These are phyloP conservation scores for Ennomos fuscantarius DNA, from an alignment of 2,888 invertebrate species.

Conservation along the genomic window DNA sequence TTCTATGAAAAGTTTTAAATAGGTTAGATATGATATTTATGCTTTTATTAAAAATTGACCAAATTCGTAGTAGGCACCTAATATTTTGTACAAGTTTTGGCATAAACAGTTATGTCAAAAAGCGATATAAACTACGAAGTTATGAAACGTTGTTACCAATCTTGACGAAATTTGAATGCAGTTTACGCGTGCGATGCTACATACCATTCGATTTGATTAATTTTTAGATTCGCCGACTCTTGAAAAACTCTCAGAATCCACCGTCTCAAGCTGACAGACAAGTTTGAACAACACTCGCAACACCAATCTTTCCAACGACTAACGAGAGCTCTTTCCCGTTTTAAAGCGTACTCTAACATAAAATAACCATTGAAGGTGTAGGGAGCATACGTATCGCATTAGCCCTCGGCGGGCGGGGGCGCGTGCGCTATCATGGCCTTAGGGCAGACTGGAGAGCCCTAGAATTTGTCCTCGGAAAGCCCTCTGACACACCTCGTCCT, in stretches of 20 bases:
- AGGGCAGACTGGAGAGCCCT: conserved; percentile 43
- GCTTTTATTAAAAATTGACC: too few species aligned
- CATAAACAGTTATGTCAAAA: too few species aligned
- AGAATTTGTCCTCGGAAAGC: conserved; percentile 44
- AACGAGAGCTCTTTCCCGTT: conserved; percentile 36
- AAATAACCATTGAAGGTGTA: conserved; percentile 45
- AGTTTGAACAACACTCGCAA: conserved; percentile 21
- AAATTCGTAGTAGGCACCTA: too few species aligned
- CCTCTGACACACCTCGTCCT: conserved; percentile 51
- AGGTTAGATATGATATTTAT: too few species aligned
- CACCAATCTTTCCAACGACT: conserved; percentile 30
- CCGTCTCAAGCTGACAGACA: conserved; percentile 12
- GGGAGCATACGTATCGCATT: conserved; percentile 50
- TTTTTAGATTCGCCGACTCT: too few species aligned
- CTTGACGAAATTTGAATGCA: too few species aligned
- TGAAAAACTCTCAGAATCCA: too few species aligned
- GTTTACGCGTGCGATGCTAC: too few species aligned
- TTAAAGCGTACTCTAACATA: conserved; percentile 36
- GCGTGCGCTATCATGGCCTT: conserved; percentile 64
- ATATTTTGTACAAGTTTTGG: too few species aligned
- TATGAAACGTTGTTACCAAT: too few species aligned
- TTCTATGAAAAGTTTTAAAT: conserved; percentile 10
- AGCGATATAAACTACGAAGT: too few species aligned
- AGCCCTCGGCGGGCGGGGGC: conserved; percentile 43
- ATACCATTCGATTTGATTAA: conserved; percentile 3